Evolutionary conservation across 2,797 vertebrate genomes (phyloP).

Genomic region (Percopsis omiscomaycus): DNA sequence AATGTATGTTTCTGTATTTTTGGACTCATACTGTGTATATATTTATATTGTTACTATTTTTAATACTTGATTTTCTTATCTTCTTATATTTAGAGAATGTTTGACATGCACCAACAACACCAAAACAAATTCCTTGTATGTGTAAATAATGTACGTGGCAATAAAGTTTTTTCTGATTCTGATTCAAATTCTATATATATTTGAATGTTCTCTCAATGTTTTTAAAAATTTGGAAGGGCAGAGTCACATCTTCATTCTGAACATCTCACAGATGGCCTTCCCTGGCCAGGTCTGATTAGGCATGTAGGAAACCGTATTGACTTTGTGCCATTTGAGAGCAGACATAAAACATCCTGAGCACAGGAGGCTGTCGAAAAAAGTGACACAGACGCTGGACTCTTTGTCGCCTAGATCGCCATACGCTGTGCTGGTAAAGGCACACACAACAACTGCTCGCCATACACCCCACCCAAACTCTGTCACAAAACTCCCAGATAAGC

Average conservation of each 20-base stretch:
- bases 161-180: too few species aligned
- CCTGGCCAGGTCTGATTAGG: slow-evolving; percentile 33
- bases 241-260: background rate
- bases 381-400: slow-evolving; percentile 44
- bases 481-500: slow-evolving; percentile 59
- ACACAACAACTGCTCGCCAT: slow-evolving; percentile 1
- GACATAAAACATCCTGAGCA: slow-evolving; percentile 46
- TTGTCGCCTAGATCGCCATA: slow-evolving; percentile 57
- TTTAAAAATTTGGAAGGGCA: too few species aligned
- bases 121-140: too few species aligned
- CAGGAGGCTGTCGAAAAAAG: slow-evolving; percentile 25
- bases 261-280: background rate
- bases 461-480: slow-evolving; percentile 14
- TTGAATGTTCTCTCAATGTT: too few species aligned
- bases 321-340: slow-evolving; percentile 41
- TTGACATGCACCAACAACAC: too few species aligned
- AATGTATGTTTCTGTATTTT: background rate
- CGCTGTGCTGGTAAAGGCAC: slow-evolving; percentile 12
- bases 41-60: too few species aligned
- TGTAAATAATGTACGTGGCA: too few species aligned
- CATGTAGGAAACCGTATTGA: slow-evolving; percentile 46
- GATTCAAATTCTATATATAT: too few species aligned
- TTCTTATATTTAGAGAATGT: too few species aligned
- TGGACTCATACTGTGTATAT: background rate
- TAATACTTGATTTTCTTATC: too few species aligned